These are phyloP conservation scores for Meghimatium bilineatum DNA, from an alignment of 2,888 invertebrate genomes.

Conservation along the genomic window DNA sequence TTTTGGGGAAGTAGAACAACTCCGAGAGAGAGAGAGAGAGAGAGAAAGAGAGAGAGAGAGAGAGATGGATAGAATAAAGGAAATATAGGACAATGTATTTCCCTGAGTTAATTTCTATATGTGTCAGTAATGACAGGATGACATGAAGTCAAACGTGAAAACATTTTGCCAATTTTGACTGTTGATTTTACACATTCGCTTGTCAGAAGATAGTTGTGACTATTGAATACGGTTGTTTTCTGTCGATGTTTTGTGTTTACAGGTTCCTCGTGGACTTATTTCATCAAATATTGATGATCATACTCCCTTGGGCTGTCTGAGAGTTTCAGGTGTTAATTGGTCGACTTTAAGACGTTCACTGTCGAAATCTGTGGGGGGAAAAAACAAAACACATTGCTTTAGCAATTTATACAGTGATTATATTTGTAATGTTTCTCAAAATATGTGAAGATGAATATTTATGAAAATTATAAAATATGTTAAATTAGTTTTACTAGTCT, in stretches of 20 bases:
- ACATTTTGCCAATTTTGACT: background rate
- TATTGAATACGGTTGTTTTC: background rate
- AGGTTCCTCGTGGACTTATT: background rate
- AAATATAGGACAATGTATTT: too few relatives aligned
- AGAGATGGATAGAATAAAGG: too few relatives aligned
- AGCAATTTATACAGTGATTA: too few relatives aligned
- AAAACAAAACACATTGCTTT: background rate
- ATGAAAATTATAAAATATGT: too few relatives aligned
- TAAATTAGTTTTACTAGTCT: too few relatives aligned
- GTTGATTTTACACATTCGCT: background rate
- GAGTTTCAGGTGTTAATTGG: background rate
- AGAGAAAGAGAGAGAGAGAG: too few relatives aligned
- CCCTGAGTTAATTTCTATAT: too few relatives aligned
- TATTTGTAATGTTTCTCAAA: background rate
- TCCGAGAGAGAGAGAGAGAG: too few relatives aligned
- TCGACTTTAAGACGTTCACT: too few relatives aligned
- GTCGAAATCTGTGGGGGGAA: background rate
- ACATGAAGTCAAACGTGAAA: background rate
- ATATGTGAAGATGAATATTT: too few relatives aligned
- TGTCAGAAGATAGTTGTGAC: background rate
- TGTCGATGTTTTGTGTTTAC: background rate
- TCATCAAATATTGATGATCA: slow-evolving; percentile 16
- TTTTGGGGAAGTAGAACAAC: too few relatives aligned
- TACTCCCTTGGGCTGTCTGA: background rate
- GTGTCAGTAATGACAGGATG: too few relatives aligned